phyloP scores from a whole-genome alignment of 2,113 vertebrate species.

The Lates calcarifer region DNA sequence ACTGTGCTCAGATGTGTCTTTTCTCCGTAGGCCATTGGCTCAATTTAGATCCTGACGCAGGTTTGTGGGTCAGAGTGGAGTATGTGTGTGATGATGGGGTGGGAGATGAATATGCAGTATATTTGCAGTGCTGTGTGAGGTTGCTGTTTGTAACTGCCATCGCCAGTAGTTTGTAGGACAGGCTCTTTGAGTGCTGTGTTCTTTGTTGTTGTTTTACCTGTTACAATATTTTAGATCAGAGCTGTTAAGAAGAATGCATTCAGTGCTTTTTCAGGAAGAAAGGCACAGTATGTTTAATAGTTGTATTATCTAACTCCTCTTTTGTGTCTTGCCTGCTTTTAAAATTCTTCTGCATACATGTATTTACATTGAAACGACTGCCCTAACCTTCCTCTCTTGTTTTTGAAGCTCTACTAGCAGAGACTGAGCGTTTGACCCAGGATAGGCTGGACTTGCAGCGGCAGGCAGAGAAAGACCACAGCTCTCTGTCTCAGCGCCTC shows the following conservation, averaged over 20 bases:
- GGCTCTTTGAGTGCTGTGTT: constrained; percentile 54
- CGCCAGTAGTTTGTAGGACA: constrained; percentile 29
- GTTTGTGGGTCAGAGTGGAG: constrained; percentile 84
- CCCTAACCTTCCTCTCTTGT: background rate
- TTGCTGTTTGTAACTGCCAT: constrained; percentile 57
- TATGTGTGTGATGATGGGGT: constrained; percentile 52
- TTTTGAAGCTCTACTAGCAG: constrained; percentile 87
- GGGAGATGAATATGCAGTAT: constrained; percentile 42
- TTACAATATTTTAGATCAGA: background rate
- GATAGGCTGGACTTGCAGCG: constrained; percentile 90
- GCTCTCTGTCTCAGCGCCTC: constrained; percentile 86
- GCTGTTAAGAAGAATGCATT: constrained; percentile 10
- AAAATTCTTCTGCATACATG: background rate
- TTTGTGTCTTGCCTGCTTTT: background rate
- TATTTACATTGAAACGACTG: background rate
- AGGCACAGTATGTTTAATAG: constrained; percentile 1
- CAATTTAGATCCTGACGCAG: constrained; percentile 80
- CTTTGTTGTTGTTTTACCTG: constrained; percentile 18
- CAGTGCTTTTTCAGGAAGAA: background rate
- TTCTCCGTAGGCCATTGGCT: constrained; percentile 80
- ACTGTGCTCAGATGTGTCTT: constrained; percentile 73
- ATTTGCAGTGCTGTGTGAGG: constrained; percentile 74
- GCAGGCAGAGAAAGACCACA: constrained; percentile 92
- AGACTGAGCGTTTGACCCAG: constrained; percentile 87
- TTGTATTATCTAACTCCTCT: background rate